These are phyloP conservation scores for Nasonia vitripennis DNA, from an alignment of 1,140 invertebrate species.

Conservation along the genomic window DNA sequence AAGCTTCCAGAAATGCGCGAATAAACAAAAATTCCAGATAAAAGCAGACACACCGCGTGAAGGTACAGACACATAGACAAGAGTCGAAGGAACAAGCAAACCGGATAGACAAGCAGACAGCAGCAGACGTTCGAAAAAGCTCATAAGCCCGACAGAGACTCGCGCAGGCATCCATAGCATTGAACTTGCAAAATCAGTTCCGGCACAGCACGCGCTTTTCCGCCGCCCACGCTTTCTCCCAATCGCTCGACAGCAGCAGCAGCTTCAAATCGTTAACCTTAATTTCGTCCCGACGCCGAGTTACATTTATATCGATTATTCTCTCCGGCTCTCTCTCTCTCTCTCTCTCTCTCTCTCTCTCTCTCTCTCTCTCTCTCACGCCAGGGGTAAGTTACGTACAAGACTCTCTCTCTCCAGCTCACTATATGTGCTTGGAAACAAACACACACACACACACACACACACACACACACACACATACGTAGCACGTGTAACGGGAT, in stretches of 20 bases:
- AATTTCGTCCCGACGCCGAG: neutral
- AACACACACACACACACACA: neutral
- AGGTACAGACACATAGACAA: neutral
- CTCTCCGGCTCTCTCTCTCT: neutral
- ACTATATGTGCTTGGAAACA: neutral
- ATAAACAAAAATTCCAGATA: too few species aligned
- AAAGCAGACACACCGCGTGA: too few species aligned
- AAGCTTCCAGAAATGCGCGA: too few species aligned
- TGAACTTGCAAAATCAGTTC: neutral
- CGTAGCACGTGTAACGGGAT: neutral
- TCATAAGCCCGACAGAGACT: neutral
- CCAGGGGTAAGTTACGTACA: neutral
- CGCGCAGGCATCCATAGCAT: neutral
- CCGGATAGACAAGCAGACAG: neutral
- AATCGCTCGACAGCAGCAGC: neutral
- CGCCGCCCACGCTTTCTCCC: neutral
- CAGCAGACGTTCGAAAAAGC: neutral
- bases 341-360: too few species aligned
- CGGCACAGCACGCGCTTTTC: neutral
- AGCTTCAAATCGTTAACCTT: neutral
- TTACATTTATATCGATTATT: constrained; percentile 20
- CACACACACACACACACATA: too few species aligned
- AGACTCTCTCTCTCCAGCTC: too few species aligned
- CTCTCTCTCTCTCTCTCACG: too few species aligned
- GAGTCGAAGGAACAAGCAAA: neutral